Conservation (phyloP, 2,797 vertebrate species). For the Tauraco hartlaubi region DNA sequence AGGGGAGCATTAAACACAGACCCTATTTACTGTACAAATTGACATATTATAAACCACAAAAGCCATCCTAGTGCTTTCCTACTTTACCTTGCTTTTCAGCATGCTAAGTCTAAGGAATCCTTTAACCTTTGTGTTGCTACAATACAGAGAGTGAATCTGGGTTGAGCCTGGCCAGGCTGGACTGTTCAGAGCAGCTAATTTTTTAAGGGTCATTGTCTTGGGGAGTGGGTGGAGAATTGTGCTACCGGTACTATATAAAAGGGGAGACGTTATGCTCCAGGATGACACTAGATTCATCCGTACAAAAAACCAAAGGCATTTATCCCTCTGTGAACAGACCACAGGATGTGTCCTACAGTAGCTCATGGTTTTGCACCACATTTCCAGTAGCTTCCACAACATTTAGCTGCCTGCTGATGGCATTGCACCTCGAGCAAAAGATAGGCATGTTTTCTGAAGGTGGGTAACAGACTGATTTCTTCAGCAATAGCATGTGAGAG, state of each 20-base stretch:
- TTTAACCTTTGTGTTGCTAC: slow-evolving; percentile 9
- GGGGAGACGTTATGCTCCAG: not conserved
- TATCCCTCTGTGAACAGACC: not conserved
- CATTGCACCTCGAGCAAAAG: not conserved
- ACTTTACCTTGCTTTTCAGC: slow-evolving; percentile 32
- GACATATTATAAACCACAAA: slow-evolving; percentile 63
- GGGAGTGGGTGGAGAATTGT: not conserved
- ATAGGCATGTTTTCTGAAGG: not conserved
- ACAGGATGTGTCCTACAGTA: not conserved
- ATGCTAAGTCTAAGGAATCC: not conserved
- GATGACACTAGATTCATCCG: not conserved
- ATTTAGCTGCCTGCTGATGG: not conserved
- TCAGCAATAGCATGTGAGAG: not conserved
- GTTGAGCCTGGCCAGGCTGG: not conserved
- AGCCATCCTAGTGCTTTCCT: slow-evolving; percentile 26
- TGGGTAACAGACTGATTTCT: not conserved
- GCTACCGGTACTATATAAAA: not conserved
- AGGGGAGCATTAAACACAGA: slow-evolving; percentile 63
- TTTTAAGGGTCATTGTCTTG: not conserved
- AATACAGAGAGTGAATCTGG: not conserved
- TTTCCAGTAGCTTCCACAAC: not conserved
- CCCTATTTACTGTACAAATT: slow-evolving; percentile 69
- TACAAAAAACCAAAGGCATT: not conserved
- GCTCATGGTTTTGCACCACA: not conserved
- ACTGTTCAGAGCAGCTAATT: not conserved